Evolutionary conservation across 2,888 invertebrate species (phyloP), one percentile per base, ranked within the genome.

Genomic region (Caprella mutica): DNA sequence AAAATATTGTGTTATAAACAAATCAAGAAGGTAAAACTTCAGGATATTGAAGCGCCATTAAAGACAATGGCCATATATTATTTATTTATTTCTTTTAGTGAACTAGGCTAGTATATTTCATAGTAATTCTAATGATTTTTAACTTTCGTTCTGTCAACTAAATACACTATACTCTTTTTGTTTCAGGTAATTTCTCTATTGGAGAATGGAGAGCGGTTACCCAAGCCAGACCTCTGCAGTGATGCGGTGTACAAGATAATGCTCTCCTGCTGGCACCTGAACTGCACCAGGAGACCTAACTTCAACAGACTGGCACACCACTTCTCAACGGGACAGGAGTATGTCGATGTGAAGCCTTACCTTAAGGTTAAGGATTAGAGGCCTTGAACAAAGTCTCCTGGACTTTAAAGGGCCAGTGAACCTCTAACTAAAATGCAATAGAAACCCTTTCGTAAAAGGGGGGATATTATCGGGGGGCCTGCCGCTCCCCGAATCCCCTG

Each of bases 191-290:
- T 91, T 67, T 79, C 83, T 72, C 72, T 86, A 66, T 83, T 93
- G 14, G 90, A 91, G 70, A 79, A 78, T 56, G 90, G 88, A 0
- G 79, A 85, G 65, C 79, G 93, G 1, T 75, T 94, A 44, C 76
- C 80, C 27, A 77, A 81, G 67, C 90, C 93, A 0, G 76, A 78
- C 14, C 77, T 80, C 52, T 92, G 91, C 69, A 86, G 91, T 0
- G 80, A 82, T 51, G 79, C 83, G 65, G 83, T 90, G 35, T 92
- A 86, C 72, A 76, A 81, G 67, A 81, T 87, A 56, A 91, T 93
- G 87, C 75, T 80, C 57, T 81, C 81, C 70, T 93, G 93, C 72
- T 94, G 93, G 93, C 80, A 82, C 2, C 83, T 83, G 70, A 80
- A 81, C 57, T 81, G 86, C 0, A 80, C 81, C 58, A 78, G 82